Evolutionary conservation across 2,113 vertebrate species (phyloP).

Genomic region (Crotalus tigris): DNA sequence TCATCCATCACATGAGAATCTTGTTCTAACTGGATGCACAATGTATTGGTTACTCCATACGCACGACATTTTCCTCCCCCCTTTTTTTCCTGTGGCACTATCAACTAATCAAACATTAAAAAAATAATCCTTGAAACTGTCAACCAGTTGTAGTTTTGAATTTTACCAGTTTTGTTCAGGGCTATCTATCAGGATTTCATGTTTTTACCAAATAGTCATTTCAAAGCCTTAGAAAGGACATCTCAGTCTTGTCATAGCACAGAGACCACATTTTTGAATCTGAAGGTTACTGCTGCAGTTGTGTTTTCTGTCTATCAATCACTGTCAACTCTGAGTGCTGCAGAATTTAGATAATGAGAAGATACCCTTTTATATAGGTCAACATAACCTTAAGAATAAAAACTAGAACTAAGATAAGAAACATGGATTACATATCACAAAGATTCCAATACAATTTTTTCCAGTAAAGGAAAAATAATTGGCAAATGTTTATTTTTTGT

Average conservation of each 20-base stretch:
- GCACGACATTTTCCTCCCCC: neutral
- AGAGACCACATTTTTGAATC: slow-evolving; percentile 30
- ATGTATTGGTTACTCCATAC: neutral
- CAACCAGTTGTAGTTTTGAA: neutral
- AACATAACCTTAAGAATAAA: slow-evolving; percentile 43
- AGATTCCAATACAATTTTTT: slow-evolving; percentile 36
- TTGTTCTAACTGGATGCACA: neutral
- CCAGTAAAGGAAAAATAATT: slow-evolving; percentile 40
- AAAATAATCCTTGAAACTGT: neutral
- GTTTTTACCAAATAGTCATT: slow-evolving; percentile 30
- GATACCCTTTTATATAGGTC: slow-evolving; percentile 50
- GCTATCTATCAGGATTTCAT: neutral
- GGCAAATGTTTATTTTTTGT: slow-evolving; percentile 37
- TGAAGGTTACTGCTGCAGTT: slow-evolving; percentile 30
- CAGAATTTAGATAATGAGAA: slow-evolving; percentile 49
- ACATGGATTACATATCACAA: slow-evolving; percentile 43
- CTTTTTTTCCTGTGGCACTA: neutral
- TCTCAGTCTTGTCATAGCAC: slow-evolving; percentile 28
- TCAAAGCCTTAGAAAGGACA: slow-evolving; percentile 37
- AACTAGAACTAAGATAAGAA: slow-evolving; percentile 28
- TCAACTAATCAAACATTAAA: neutral
- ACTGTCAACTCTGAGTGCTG: slow-evolving; percentile 35
- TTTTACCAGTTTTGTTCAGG: neutral
- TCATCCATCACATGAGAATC: neutral
- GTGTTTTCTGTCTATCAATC: slow-evolving; percentile 42